phyloP scores from a whole-genome alignment of 2,113 vertebrate genomes.

The Barbus barbus region DNA sequence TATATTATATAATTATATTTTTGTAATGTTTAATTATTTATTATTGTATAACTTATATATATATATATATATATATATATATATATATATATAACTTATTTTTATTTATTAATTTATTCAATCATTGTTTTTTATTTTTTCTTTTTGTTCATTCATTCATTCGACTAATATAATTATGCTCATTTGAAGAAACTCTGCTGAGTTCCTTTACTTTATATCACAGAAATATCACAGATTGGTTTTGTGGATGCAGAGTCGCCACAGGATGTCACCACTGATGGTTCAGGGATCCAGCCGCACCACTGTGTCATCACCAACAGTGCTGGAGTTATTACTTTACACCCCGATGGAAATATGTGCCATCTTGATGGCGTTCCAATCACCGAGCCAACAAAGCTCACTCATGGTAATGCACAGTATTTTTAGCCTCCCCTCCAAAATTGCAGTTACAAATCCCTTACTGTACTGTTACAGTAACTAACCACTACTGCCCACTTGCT shows the following conservation, averaged over 20 bases:
- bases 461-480: background rate
- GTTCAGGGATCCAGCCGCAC: conserved; percentile 45
- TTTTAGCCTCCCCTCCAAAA: background rate
- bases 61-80: no score
- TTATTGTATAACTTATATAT: no score
- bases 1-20: no score
- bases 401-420: conserved; percentile 46
- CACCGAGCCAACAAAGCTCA: conserved; percentile 52
- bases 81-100: no score
- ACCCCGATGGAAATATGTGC: conserved; percentile 57
- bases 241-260: conserved; percentile 40
- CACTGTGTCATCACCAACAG: conserved; percentile 56
- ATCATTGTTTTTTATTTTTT: background rate
- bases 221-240: conserved; percentile 53
- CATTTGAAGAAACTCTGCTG: background rate
- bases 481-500: background rate
- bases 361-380: conserved; percentile 50
- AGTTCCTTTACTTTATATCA: background rate
- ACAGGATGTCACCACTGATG: conserved; percentile 54
- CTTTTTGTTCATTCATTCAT: background rate
- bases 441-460: background rate
- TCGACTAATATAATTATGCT: background rate
- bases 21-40: no score
- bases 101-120: no score
- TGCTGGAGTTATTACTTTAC: conserved; percentile 49